Conservation (phyloP, 2,797 vertebrate genomes). For the Cuculus canorus region DNA sequence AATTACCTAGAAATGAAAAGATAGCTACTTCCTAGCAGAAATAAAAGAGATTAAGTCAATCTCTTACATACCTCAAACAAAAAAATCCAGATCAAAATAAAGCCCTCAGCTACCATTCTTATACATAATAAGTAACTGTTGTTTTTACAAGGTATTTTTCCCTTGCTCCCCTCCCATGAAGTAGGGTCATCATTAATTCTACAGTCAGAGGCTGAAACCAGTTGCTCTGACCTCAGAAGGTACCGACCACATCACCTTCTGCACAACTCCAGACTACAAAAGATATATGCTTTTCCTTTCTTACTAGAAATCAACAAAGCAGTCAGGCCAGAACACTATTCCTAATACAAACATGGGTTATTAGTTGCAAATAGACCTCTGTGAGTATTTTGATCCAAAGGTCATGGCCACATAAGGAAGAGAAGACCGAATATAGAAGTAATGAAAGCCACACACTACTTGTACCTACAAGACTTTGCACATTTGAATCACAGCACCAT, state of each 20-base stretch:
- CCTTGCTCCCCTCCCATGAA: not conserved
- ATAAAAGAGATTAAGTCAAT: not conserved
- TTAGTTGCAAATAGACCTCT: not conserved
- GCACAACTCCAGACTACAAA: not conserved
- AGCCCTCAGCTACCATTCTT: not conserved
- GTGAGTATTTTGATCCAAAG: not conserved
- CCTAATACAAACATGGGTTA: not conserved
- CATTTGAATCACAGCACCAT: not conserved
- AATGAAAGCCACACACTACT: not conserved
- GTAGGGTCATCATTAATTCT: not conserved
- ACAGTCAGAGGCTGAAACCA: not conserved
- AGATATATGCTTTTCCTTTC: not conserved
- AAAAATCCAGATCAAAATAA: not conserved
- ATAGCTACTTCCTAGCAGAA: not conserved
- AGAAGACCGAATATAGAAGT: not conserved
- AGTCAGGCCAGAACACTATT: not conserved
- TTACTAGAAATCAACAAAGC: constrained; percentile 1
- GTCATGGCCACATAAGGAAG: not conserved
- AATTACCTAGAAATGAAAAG: not conserved
- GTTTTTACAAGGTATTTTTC: not conserved
- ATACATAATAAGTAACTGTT: not conserved
- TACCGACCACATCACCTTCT: not conserved
- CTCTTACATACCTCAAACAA: not conserved
- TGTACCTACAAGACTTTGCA: not conserved
- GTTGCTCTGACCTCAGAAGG: not conserved